Conservation (phyloP, 2,797 vertebrate species). For the Acanthurus lineatus region DNA sequence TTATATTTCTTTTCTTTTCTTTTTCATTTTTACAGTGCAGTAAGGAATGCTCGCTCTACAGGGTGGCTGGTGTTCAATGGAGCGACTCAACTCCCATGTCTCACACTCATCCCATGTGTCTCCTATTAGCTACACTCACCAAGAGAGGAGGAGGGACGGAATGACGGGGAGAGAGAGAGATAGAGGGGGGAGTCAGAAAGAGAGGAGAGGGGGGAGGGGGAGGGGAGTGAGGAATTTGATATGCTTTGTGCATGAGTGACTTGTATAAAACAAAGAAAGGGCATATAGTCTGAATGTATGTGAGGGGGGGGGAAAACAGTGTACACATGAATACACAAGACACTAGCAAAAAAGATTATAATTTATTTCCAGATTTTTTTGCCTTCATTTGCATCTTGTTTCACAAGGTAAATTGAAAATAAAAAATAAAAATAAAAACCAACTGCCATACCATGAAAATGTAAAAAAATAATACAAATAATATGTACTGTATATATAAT, state of each 20-base stretch:
- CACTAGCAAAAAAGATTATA: slow-evolving; percentile 85
- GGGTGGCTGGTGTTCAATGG: slow-evolving; percentile 81
- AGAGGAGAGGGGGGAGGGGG: slow-evolving; percentile 39
- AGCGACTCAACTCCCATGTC: slow-evolving; percentile 81
- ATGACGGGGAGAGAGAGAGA: slow-evolving; percentile 32
- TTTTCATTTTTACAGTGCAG: slow-evolving; percentile 71
- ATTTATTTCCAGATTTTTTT: slow-evolving; percentile 89
- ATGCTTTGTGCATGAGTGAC: slow-evolving; percentile 85
- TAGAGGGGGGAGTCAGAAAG: slow-evolving; percentile 37
- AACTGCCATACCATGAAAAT: slow-evolving; percentile 90
- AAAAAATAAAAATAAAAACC: slow-evolving; percentile 84
- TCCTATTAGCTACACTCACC: slow-evolving; percentile 78
- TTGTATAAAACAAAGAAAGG: slow-evolving; percentile 83
- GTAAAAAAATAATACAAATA: slow-evolving; percentile 93
- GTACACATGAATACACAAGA: slow-evolving; percentile 49
- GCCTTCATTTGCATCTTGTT: slow-evolving; percentile 87
- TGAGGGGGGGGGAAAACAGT: slow-evolving; percentile 15
- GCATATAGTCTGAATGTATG: slow-evolving; percentile 70
- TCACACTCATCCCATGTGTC: slow-evolving; percentile 84
- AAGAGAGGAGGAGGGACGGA: slow-evolving; percentile 65
- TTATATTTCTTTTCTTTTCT: slow-evolving; percentile 24
- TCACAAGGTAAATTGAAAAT: slow-evolving; percentile 87
- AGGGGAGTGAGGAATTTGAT: slow-evolving; percentile 80
- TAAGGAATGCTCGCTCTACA: slow-evolving; percentile 79
- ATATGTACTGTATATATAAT: slow-evolving; percentile 91